phyloP scores from a whole-genome alignment of 1,140 invertebrate species.

The Drosophila ironensis region DNA sequence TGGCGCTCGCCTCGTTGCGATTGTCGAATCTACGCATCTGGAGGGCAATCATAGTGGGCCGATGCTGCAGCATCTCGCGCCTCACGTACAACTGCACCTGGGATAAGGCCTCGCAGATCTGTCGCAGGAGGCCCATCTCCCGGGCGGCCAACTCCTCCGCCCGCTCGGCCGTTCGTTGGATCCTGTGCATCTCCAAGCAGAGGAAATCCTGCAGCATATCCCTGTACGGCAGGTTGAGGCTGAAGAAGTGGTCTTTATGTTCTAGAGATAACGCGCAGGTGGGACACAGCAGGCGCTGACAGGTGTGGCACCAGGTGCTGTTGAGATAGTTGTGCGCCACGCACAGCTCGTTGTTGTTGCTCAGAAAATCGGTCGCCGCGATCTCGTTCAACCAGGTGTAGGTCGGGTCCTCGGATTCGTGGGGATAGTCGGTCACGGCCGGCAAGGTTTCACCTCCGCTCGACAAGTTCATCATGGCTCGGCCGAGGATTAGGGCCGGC shows the following conservation, averaged over 20 bases:
- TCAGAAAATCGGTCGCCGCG: constrained; percentile 15
- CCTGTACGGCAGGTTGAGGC: constrained; percentile 86
- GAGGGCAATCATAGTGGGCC: constrained; percentile 84
- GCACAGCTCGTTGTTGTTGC: constrained; percentile 84
- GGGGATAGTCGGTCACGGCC: not conserved
- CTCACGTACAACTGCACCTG: constrained; percentile 56
- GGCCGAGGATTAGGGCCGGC: constrained; percentile 26
- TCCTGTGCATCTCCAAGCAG: constrained; percentile 82
- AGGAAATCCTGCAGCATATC: constrained; percentile 86
- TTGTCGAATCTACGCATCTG: constrained; percentile 83
- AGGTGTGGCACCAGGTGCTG: constrained; percentile 88
- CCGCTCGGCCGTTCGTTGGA: constrained; percentile 85
- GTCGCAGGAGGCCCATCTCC: constrained; percentile 87
- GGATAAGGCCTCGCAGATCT: constrained; percentile 85
- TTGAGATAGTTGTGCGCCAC: constrained; percentile 88
- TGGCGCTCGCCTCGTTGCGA: constrained; percentile 85
- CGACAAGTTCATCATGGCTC: constrained; percentile 8
- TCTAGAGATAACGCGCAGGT: constrained; percentile 87
- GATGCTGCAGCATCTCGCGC: constrained; percentile 83
- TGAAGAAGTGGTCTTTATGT: constrained; percentile 86
- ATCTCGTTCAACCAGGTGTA: constrained; percentile 24
- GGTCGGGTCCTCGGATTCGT: not conserved
- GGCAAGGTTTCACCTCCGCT: not conserved
- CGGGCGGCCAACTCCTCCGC: constrained; percentile 86
- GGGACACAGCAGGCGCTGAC: constrained; percentile 85